phyloP scores from a whole-genome alignment of 2,113 vertebrate genomes.

The Aspiorhynchus laticeps region DNA sequence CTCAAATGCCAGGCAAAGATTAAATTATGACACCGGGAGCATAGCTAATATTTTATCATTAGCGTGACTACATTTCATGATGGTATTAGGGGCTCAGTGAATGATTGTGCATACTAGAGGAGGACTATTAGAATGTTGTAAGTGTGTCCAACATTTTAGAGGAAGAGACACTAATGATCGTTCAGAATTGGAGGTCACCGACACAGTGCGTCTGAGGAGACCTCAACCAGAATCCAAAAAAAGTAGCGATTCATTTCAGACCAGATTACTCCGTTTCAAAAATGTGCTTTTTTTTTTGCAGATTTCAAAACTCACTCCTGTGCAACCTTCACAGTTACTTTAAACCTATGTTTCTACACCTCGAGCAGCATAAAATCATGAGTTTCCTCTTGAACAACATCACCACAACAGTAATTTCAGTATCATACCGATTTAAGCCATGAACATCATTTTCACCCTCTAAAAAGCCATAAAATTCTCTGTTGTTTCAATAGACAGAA shows the following conservation, averaged over 20 bases:
- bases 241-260: background rate
- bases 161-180: slow-evolving; percentile 53
- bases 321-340: background rate
- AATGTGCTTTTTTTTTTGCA: background rate
- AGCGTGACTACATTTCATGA: slow-evolving; percentile 56
- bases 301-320: background rate
- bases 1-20: slow-evolving; percentile 52
- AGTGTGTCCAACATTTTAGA: slow-evolving; percentile 56
- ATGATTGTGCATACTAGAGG: slow-evolving; percentile 57
- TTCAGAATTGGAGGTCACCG: slow-evolving; percentile 34
- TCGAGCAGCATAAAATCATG: background rate
- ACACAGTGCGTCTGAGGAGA: background rate
- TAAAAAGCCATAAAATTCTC: slow-evolving; percentile 63
- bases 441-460: slow-evolving; percentile 58
- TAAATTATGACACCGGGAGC: slow-evolving; percentile 52
- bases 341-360: background rate
- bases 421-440: slow-evolving; percentile 53
- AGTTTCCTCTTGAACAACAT: slow-evolving; percentile 9
- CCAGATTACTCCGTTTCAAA: background rate
- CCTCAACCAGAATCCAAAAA: background rate
- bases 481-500: slow-evolving; percentile 59
- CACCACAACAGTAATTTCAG: slow-evolving; percentile 40
- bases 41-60: slow-evolving; percentile 59
- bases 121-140: slow-evolving; percentile 55
- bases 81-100: slow-evolving; percentile 57